Evolutionary conservation across 2,113 vertebrate genomes (phyloP), one percentile per base, ranked within the genome.

Genomic region (Eublepharis macularius): DNA sequence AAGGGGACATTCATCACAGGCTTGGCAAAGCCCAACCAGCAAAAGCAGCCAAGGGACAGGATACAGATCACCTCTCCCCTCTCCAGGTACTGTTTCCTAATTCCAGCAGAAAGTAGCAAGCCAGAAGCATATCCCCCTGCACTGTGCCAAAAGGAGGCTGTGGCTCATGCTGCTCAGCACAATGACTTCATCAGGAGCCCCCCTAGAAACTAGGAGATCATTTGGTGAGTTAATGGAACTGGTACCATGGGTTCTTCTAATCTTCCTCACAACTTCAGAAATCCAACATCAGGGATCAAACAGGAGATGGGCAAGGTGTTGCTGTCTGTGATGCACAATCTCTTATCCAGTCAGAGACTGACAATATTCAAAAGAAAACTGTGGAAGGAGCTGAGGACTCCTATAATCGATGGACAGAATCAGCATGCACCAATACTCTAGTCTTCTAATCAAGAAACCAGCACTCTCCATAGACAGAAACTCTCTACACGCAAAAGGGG

Each of bases 21-120:
- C n/a, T 85, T 54, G 19, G 84, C 76, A 85, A 85, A 73, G 54
- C 29, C 89, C 76, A 93, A 88, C 88, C 77, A 91, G 69, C 76
- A 90, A 84, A 77, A 90, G 91, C 92, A 85, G 69, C 51, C 60
- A 74, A 29, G 51, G 10, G 10, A 60, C 39, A 60, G 83, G 26
- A 70, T 17, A 43, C 36, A 34, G 65, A 63, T 29, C 13, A 36
- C 41, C 32, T 63, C 60, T 29, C 34, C n/a, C 17, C 32, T 74
- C 47, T 43, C 43, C 65, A 49, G 45, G 29, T 8, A 68, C 32
- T 49, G n/a, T 69, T 54, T 49, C 73, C 47, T 76, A 49, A 26
- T 11, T 63, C 57, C 32, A 79, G 84, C 51, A 69, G 69, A 60
- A 41, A 77, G 45, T 17, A 77, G 83, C 63, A 68, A 69, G 29